These are phyloP conservation scores for Murina feae DNA, from an alignment of 2,113 vertebrate genomes.

Conservation along the genomic window DNA sequence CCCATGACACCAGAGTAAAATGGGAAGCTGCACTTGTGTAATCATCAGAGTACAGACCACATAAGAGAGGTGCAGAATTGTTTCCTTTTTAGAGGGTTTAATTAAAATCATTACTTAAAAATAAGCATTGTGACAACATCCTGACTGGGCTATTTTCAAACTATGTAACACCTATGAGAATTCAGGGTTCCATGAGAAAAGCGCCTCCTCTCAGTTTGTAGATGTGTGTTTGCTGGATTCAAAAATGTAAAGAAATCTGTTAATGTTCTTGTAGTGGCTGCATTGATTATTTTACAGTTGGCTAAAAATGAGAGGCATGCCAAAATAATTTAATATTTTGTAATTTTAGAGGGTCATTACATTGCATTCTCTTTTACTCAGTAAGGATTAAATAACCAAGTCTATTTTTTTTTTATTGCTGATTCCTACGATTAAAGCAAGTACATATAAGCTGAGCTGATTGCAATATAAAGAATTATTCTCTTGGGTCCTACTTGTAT, in stretches of 20 bases:
- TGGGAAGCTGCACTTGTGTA: slow-evolving; percentile 29
- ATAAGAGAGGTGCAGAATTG: background rate
- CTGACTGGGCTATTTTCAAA: slow-evolving; percentile 61
- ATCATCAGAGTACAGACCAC: slow-evolving; percentile 45
- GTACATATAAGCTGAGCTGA: slow-evolving; percentile 77
- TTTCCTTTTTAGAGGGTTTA: slow-evolving; percentile 55
- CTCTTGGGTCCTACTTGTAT: slow-evolving; percentile 80
- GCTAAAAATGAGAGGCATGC: slow-evolving; percentile 44
- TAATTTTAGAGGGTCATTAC: slow-evolving; percentile 52
- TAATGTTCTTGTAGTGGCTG: background rate
- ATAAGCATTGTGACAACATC: slow-evolving; percentile 56
- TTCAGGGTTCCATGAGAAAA: slow-evolving; percentile 27
- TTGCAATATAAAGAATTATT: slow-evolving; percentile 82
- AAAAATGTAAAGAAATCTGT: slow-evolving; percentile 31
- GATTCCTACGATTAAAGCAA: slow-evolving; percentile 79
- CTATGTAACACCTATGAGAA: slow-evolving; percentile 64
- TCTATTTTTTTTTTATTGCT: slow-evolving; percentile 76
- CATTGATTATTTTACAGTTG: slow-evolving; percentile 5
- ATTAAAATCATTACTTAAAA: slow-evolving; percentile 74
- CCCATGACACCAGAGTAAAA: slow-evolving; percentile 46
- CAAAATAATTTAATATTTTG: slow-evolving; percentile 62
- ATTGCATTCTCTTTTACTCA: slow-evolving; percentile 66
- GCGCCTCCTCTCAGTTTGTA: background rate
- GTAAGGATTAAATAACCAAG: slow-evolving; percentile 79
- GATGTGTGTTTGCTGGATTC: slow-evolving; percentile 13